Evolutionary conservation across 2,888 invertebrate species (phyloP).

Genomic region (Melipona beecheii): DNA sequence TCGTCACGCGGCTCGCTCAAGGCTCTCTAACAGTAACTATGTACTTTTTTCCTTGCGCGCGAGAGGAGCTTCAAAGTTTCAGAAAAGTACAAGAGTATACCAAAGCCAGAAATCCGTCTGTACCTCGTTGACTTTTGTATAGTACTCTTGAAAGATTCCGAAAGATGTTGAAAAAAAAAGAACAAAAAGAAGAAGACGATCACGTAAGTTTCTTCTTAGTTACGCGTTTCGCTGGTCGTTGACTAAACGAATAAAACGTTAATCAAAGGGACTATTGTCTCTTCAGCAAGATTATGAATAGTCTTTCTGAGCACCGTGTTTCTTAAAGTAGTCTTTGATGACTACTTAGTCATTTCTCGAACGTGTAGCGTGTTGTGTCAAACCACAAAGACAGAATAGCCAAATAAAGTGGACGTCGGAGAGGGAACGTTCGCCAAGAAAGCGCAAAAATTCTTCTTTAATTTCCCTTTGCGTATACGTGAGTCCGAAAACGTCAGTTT

Average conservation of each 20-base stretch:
- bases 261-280: constrained; percentile 5
- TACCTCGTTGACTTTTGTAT: background rate
- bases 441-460: constrained; percentile 6
- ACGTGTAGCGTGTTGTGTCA: constrained; percentile 14
- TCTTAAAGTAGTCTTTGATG: constrained; percentile 49
- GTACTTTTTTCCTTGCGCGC: constrained; percentile 20
- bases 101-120: constrained; percentile 9
- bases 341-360: constrained; percentile 24
- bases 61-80: constrained; percentile 45
- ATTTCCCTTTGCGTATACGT: constrained; percentile 27
- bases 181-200: background rate
- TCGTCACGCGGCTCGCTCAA: constrained; percentile 48
- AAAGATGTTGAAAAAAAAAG: background rate
- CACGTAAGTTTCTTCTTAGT: background rate
- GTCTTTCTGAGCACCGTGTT: constrained; percentile 63
- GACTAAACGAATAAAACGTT: background rate
- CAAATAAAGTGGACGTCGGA: constrained; percentile 30
- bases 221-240: background rate
- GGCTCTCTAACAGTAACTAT: background rate
- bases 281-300: constrained; percentile 37
- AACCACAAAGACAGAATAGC: constrained; percentile 42
- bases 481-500: constrained; percentile 40
- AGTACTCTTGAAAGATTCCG: background rate
- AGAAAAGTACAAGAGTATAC: constrained; percentile 47
- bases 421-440: constrained; percentile 32